phyloP scores from a whole-genome alignment of 2,113 vertebrate genomes.

The Eidolon helvum region DNA sequence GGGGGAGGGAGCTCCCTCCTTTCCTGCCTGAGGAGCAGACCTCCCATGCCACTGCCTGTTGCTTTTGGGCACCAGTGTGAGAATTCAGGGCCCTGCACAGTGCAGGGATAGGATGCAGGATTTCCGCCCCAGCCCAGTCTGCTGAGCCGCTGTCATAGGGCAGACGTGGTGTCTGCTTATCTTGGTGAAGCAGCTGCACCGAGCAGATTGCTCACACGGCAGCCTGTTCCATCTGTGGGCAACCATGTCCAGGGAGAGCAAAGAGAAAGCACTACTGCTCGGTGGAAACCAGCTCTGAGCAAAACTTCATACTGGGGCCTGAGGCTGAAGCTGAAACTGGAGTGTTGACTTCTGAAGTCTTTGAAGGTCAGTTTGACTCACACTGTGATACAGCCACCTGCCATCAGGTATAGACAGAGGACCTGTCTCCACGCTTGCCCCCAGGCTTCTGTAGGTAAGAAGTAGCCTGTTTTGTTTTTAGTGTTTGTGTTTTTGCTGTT shows the following conservation, averaged over 20 bases:
- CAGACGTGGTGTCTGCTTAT: constrained; percentile 74
- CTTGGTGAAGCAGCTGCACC: constrained; percentile 70
- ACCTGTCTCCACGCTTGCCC: constrained; percentile 51
- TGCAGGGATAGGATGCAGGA: neutral
- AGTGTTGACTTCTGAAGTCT: constrained; percentile 45
- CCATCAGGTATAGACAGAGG: constrained; percentile 68
- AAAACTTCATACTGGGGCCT: neutral
- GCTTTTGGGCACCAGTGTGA: constrained; percentile 52
- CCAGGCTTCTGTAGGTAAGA: constrained; percentile 64
- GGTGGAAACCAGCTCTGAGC: neutral
- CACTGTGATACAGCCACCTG: constrained; percentile 66
- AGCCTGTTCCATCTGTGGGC: constrained; percentile 26
- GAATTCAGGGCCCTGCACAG: neutral
- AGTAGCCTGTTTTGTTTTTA: neutral
- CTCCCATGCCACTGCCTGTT: neutral
- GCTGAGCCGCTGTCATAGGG: constrained; percentile 53
- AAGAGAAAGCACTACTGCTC: constrained; percentile 32
- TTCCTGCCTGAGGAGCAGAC: constrained; percentile 56
- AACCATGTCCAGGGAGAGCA: constrained; percentile 24
- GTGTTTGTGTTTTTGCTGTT: neutral
- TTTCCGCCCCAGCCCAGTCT: neutral
- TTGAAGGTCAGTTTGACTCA: constrained; percentile 55
- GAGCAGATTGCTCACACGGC: constrained; percentile 66
- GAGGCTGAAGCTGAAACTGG: constrained; percentile 54
- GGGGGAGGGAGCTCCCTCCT: neutral